Base-by-base conservation (phyloP, 2,113 vertebrate species). In the Lepisosteus osseus region DNA sequence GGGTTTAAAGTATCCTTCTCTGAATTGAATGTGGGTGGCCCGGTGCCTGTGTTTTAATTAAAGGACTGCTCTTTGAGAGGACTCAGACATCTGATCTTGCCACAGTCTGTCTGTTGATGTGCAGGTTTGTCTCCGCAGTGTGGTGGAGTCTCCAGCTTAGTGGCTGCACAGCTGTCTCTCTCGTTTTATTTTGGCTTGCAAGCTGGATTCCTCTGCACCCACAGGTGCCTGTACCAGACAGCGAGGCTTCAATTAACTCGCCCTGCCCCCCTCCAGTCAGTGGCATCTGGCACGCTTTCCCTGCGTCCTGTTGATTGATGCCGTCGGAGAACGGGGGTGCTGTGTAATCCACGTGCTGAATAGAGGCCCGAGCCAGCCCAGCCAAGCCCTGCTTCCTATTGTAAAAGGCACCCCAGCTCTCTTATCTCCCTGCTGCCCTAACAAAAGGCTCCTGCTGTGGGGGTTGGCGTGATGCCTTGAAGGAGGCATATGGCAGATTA, bases 401-500 rank as follows among this genome's bases (percentile, higher is more conserved):
- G 79, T 87, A 80, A 82, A 78, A 73, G 87, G 74, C 86, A 84
- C 83, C 76, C 69, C 67, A 63, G 47, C 62, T 67, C 72, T 59
- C 65, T 71, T 11, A 64, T 54, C 57, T 56, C 59, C 62, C 83
- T 76, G 79, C 72, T 69, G 54, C 55, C 13, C 61, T 54, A 78
- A 90, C 85, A 92, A 90, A 89, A 82, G 73, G 55, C 69, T 68
- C 76, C 78, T 83, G 77, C 74, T 78, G 78, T 75, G 78, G 73
- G 78, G 76, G 72, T 74, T 77, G 74, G 78, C 77, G 76, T 80
- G 77, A 41, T 79, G 72, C 82, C 70, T 81, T 85, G 70, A 61
- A 77, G 72, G 71, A 78, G 89, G 84, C 91, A 91, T 90, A 89
- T 91, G 90, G 89, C 86, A 80, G 81, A 73, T 79, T 86, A 77